phyloP scores from a whole-genome alignment of 2,888 invertebrate genomes.

The Lordiphosa fenestrarum region DNA sequence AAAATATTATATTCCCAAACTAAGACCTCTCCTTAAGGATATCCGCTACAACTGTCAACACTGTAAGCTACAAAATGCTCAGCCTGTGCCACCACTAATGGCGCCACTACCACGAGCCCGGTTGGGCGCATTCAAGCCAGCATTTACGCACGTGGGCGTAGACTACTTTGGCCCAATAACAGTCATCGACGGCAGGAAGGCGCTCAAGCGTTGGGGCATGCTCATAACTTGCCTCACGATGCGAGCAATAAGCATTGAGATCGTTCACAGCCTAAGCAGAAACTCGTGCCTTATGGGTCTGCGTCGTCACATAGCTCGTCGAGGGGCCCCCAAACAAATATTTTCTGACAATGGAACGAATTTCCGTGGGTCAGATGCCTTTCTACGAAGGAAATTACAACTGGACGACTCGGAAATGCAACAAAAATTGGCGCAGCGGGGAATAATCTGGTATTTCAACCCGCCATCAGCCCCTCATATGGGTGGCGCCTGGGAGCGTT shows the following conservation, averaged over 20 bases:
- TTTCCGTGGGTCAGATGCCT: too few species aligned
- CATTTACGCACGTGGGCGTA: conserved; percentile 3
- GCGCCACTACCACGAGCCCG: too few species aligned
- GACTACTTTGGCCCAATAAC: conserved; percentile 6
- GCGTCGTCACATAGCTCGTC: neutral
- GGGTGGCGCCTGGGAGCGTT: neutral
- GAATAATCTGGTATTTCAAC: neutral
- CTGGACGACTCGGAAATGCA: neutral
- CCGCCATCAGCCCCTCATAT: neutral
- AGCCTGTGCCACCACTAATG: too few species aligned
- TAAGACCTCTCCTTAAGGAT: conserved; percentile 10
- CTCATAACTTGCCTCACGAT: conserved; percentile 3
- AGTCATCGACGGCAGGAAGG: conserved; percentile 6
- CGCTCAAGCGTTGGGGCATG: conserved; percentile 4
- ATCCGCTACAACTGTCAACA: neutral
- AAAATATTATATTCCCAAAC: conserved; percentile 2
- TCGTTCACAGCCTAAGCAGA: conserved; percentile 1
- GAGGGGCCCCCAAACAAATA: neutral
- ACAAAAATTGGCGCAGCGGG: neutral
- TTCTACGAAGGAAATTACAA: too few species aligned
- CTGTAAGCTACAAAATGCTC: too few species aligned
- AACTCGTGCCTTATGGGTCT: neutral
- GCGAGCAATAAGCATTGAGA: conserved; percentile 4
- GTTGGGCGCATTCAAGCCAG: neutral
- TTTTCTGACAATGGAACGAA: too few species aligned